These are phyloP conservation scores for Dipodomys stephensi DNA, from an alignment of 2,113 vertebrate species.

Conservation along the genomic window DNA sequence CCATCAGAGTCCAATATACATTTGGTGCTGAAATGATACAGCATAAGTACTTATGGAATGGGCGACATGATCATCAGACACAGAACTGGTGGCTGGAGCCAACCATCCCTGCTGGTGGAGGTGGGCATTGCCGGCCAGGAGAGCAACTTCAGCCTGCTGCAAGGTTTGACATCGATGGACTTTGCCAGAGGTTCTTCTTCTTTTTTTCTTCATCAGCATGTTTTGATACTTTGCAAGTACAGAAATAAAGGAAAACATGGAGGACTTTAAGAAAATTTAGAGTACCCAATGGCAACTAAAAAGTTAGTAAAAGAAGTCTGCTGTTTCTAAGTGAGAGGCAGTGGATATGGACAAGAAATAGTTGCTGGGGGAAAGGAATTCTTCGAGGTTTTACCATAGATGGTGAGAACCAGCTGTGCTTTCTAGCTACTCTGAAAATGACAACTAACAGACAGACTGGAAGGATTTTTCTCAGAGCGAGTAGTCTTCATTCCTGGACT, in stretches of 20 bases:
- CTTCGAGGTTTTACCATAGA: neutral
- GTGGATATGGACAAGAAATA: neutral
- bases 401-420: neutral
- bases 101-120: neutral
- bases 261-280: neutral
- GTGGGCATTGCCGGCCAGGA: neutral
- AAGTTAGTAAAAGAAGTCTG: neutral
- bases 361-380: neutral
- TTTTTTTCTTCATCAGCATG: neutral
- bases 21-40: neutral
- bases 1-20: neutral
- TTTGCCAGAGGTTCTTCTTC: neutral
- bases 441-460: neutral
- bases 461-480: neutral
- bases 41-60: neutral
- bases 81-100: neutral
- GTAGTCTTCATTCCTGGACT: neutral
- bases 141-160: neutral
- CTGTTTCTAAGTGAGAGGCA: neutral
- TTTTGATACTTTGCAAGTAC: neutral
- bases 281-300: neutral
- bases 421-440: neutral
- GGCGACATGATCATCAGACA: neutral
- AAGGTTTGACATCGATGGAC: neutral
- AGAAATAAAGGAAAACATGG: conserved; percentile 11